A percentile compares a stretch with the other conserved stretches of the same genome.
phyloP scores from a whole-genome alignment of 2,113 vertebrate species.

The Caretta caretta region DNA sequence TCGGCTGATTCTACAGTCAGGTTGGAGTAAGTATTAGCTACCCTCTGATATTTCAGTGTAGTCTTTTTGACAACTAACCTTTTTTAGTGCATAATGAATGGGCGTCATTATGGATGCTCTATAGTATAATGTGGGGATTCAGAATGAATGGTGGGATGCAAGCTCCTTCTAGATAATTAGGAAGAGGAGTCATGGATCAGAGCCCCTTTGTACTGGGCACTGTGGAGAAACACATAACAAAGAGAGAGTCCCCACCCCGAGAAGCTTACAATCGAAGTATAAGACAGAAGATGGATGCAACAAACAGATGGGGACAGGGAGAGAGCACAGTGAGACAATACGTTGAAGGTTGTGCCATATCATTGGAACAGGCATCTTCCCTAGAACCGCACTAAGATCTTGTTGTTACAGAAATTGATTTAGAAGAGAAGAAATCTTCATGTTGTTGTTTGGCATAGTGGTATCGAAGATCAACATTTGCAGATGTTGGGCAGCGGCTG shows the following conservation, averaged over 20 bases:
- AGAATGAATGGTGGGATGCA: not conserved
- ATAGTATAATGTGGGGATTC: not conserved
- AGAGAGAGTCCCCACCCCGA: not conserved
- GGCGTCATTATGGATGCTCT: not conserved
- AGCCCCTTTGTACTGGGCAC: not conserved
- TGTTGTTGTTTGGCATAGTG: fast-evolving
- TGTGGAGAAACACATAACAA: not conserved
- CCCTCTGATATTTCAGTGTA: not conserved
- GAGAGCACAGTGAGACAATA: not conserved
- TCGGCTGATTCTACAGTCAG: constrained; percentile 81
- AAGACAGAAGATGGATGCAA: not conserved
- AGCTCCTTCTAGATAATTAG: not conserved
- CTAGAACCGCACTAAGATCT: not conserved
- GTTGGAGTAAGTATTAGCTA: constrained; percentile 90
- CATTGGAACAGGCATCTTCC: not conserved
- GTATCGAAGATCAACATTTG: not conserved
- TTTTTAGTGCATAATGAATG: not conserved
- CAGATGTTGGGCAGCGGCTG: not conserved
- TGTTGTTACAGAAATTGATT: not conserved
- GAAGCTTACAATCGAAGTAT: not conserved
- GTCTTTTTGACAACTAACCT: not conserved
- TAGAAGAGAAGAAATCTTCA: not conserved
- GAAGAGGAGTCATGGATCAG: not conserved
- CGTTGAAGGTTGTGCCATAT: not conserved
- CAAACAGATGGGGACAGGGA: not conserved